These are phyloP conservation scores for Drosophila recens DNA, from an alignment of 2,888 invertebrate genomes.

Conservation along the genomic window DNA sequence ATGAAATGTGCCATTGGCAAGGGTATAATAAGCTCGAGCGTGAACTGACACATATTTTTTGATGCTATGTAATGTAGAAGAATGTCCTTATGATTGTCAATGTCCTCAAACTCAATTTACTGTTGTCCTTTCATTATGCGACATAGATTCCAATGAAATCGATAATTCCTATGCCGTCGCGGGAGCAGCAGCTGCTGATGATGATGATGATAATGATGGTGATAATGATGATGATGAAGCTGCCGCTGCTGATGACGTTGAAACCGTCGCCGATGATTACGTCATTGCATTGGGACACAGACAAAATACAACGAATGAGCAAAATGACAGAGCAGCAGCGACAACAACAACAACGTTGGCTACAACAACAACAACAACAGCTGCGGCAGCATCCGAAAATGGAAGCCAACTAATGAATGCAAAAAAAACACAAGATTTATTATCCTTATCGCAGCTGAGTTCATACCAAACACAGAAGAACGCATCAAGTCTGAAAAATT, in stretches of 20 bases:
- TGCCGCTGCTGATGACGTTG: conserved; percentile 55
- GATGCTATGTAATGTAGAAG: background rate
- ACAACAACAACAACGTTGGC: conserved; percentile 34
- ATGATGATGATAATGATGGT: conserved; percentile 13
- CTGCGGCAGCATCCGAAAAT: conserved; percentile 34
- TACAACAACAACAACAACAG: conserved; percentile 34
- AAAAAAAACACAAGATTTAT: conserved; percentile 70
- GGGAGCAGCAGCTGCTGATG: conserved; percentile 41
- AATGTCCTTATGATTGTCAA: conserved; percentile 27
- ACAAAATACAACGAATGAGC: conserved; percentile 31
- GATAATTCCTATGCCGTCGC: conserved; percentile 75
- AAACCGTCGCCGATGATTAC: conserved; percentile 59
- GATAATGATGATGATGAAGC: conserved; percentile 52
- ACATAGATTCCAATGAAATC: conserved; percentile 80
- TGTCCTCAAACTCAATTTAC: conserved; percentile 56
- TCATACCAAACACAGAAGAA: conserved; percentile 62
- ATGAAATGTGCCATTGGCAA: background rate
- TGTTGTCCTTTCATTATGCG: conserved; percentile 54
- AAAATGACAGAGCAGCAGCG: conserved; percentile 27
- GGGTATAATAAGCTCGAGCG: conserved; percentile 1
- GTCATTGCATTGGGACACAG: conserved; percentile 53
- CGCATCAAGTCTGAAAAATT: conserved; percentile 50
- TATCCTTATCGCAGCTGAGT: conserved; percentile 78
- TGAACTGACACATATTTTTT: conserved; percentile 20
- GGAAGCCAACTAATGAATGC: conserved; percentile 53